phyloP scores from a whole-genome alignment of 2,888 invertebrate species.

The Drosophila anomalata region DNA sequence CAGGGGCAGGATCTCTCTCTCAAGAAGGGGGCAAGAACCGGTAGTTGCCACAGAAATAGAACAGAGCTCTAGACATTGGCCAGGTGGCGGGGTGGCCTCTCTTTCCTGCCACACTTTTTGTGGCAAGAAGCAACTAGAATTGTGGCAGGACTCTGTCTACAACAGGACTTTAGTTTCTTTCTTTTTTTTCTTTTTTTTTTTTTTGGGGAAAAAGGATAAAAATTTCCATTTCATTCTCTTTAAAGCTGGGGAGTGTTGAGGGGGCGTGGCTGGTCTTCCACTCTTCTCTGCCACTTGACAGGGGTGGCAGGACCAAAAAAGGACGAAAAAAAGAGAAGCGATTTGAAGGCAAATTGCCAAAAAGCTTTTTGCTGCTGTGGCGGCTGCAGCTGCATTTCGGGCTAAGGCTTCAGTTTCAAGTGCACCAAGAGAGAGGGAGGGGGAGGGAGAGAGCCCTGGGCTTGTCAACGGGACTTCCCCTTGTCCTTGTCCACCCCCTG shows the following conservation, averaged over 20 bases:
- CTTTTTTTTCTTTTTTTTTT: too few relatives aligned
- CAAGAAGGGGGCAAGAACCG: too few relatives aligned
- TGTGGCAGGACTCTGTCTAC: neutral
- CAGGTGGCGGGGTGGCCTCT: too few relatives aligned
- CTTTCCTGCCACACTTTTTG: too few relatives aligned
- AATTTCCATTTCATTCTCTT: too few relatives aligned
- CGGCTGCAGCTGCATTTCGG: slow-evolving; percentile 45
- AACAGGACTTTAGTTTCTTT: too few relatives aligned
- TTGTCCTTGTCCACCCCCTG: neutral
- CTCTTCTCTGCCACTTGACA: slow-evolving; percentile 16
- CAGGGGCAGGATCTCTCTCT: too few relatives aligned
- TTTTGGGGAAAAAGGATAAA: too few relatives aligned
- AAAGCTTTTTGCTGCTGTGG: slow-evolving; percentile 66
- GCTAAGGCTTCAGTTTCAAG: slow-evolving; percentile 46
- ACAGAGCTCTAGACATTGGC: too few relatives aligned
- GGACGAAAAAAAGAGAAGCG: neutral
- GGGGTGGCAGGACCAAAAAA: slow-evolving; percentile 1
- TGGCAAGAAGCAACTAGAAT: neutral
- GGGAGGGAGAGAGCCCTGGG: too few relatives aligned
- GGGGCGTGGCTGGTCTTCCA: slow-evolving; percentile 8
- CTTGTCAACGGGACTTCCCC: slow-evolving; percentile 53
- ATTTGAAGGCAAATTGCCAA: slow-evolving; percentile 75
- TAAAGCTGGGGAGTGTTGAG: neutral
- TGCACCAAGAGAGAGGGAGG: slow-evolving; percentile 24
- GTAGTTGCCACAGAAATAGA: too few relatives aligned